Evolutionary conservation across 2,113 vertebrate genomes (phyloP), one percentile per base, ranked within the genome.

Genomic region (Herpailurus yagouaroundi): DNA sequence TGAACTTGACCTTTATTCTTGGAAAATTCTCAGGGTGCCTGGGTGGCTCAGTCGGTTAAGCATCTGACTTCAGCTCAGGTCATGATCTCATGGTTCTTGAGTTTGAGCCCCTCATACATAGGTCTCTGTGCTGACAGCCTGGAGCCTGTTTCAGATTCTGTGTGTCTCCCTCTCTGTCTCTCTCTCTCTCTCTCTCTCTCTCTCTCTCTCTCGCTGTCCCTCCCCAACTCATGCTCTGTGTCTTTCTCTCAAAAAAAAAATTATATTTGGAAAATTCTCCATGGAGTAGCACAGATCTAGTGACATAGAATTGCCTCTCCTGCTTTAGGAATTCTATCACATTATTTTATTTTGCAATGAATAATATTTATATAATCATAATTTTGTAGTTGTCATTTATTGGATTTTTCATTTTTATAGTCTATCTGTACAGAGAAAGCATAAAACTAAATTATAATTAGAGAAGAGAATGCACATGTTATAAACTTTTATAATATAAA

Each of bases 361-460:
- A 57, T 77, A 41, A 66, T 95, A 95, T 41, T 50, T 83, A 36
- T 41, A 18, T 66, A 79, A 80, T 83, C 38, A 50, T 82, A 36
- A 36, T 84, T 83, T 91, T 79, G 0, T 77, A 71, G 64, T 52
- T 60, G 14, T 68, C 57, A 52, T 74, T 95, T 25, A 68, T 68
- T 86, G 38, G 4, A 4, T 81, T 86, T 93, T 85, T 81, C 48
- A 69, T 69, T 68, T 89, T 94, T 89, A 79, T 71, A 95, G 52
- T 85, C 11, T 64, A 7, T 52, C 80, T 90, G 41, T 63, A 55
- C 19, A 77, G n/a, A 85, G 73, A 76, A 77, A 86, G 15, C n/a
- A 81, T 31, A 94, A 96, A 87, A 74, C 48, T 87, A 27, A 69
- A 38, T 81, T 89, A 92, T 27, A 91, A 74, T 89, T 95, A 86